A percentile compares a stretch with the other conserved stretches of the same genome.
Evolutionary conservation across 2,888 invertebrate species (phyloP).

Genomic region (Trachelus stipa): DNA sequence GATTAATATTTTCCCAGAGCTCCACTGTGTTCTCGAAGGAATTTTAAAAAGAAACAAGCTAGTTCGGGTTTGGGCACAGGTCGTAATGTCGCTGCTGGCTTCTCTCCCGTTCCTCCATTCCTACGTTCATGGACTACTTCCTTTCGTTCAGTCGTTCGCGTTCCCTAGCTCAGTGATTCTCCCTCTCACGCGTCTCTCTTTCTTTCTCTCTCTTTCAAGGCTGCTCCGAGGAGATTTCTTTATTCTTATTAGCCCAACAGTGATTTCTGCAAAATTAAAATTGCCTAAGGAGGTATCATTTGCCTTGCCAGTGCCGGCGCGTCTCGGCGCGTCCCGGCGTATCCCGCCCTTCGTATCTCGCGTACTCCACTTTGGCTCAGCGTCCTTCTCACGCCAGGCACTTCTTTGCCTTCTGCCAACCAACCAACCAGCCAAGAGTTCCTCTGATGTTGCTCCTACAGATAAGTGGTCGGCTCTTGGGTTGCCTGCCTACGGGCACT

Average conservation of each 20-base stretch:
- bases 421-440: constrained; percentile 55
- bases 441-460: constrained; percentile 63
- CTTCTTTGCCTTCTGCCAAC: constrained; percentile 54
- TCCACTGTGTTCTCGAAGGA: constrained; percentile 36
- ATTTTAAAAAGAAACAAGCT: constrained; percentile 39
- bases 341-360: constrained; percentile 41
- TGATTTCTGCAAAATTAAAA: constrained; percentile 66
- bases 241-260: constrained; percentile 65
- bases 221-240: constrained; percentile 54
- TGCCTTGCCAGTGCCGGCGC: constrained; percentile 49
- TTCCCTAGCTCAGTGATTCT: background rate
- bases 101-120: constrained; percentile 33
- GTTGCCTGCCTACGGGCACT: constrained; percentile 58
- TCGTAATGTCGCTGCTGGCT: constrained; percentile 59
- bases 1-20: constrained; percentile 48
- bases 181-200: constrained; percentile 9
- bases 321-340: constrained; percentile 24
- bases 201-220: constrained; percentile 4
- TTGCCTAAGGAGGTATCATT: constrained; percentile 65
- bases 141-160: constrained; percentile 23
- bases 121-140: constrained; percentile 23
- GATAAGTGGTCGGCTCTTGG: constrained; percentile 64
- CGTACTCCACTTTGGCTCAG: constrained; percentile 55
- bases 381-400: constrained; percentile 61
- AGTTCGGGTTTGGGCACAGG: constrained; percentile 18